phyloP scores from a whole-genome alignment of 2,797 vertebrate genomes.

The Enteromius treurensis region DNA sequence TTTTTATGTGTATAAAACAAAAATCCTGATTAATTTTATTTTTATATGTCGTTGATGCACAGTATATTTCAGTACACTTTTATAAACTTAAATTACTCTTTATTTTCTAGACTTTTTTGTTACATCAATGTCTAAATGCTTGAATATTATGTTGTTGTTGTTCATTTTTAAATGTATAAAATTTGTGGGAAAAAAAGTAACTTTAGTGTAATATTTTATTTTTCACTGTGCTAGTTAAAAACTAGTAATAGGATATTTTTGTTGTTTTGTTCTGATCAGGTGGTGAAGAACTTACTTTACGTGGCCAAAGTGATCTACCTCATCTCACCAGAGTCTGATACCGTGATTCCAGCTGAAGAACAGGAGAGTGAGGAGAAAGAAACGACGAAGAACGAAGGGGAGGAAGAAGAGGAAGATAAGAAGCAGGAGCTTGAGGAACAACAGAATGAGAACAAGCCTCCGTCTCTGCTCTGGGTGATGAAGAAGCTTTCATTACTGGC shows the following conservation, averaged over 20 bases:
- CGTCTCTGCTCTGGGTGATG: conserved; percentile 90
- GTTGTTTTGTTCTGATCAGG: conserved; percentile 72
- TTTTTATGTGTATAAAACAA: not conserved
- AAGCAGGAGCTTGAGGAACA: conserved; percentile 60
- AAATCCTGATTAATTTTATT: not conserved
- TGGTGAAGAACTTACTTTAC: conserved; percentile 95
- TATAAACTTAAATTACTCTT: not conserved
- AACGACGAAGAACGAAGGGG: not conserved
- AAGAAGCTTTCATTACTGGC: conserved; percentile 86
- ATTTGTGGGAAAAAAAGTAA: not conserved
- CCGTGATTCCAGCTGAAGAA: conserved; percentile 45
- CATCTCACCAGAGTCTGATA: conserved; percentile 79
- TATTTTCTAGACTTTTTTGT: too few relatives aligned
- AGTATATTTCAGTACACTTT: not conserved
- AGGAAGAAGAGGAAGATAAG: conserved; percentile 8
- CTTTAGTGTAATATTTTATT: not conserved
- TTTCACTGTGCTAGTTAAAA: not conserved
- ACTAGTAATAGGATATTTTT: not conserved
- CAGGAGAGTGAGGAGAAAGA: conserved; percentile 34
- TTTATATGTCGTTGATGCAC: not conserved
- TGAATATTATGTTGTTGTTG: too few relatives aligned
- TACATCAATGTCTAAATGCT: too few relatives aligned
- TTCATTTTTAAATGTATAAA: not conserved
- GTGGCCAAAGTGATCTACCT: conserved; percentile 91
- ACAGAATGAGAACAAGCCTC: conserved; percentile 74